Evolutionary conservation across 1,140 invertebrate species (phyloP).

Genomic region (Heliconius hermathena): DNA sequence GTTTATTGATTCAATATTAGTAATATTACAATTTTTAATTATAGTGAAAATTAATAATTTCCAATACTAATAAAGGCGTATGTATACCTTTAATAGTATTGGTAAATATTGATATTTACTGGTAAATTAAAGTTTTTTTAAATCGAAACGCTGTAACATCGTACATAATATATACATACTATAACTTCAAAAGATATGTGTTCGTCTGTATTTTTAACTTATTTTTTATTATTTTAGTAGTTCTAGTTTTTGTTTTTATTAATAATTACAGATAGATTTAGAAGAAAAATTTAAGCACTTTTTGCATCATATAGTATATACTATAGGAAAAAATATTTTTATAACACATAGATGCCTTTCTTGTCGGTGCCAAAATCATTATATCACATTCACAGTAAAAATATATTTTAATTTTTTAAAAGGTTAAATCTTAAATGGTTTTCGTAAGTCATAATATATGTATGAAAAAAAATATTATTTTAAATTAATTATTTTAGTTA

Average conservation of each 20-base stretch:
- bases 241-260: not conserved
- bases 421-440: not conserved
- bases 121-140: no score
- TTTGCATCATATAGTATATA: not conserved
- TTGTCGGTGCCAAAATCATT: slow-evolving; percentile 22
- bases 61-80: no score
- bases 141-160: no score
- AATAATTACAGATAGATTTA: not conserved
- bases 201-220: no score
- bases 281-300: slow-evolving; percentile 2
- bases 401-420: not conserved
- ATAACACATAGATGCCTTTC: slow-evolving; percentile 23
- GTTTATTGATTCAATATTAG: no score
- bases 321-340: slow-evolving; percentile 6
- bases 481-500: not conserved
- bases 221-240: no score
- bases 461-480: not conserved
- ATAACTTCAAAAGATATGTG: no score
- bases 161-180: no score
- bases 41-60: no score
- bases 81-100: no score
- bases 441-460: not conserved
- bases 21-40: no score
- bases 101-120: no score
- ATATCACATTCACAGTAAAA: not conserved